These are phyloP conservation scores for Epistrophe grossulariae DNA, from an alignment of 2,888 invertebrate genomes.

Conservation along the genomic window DNA sequence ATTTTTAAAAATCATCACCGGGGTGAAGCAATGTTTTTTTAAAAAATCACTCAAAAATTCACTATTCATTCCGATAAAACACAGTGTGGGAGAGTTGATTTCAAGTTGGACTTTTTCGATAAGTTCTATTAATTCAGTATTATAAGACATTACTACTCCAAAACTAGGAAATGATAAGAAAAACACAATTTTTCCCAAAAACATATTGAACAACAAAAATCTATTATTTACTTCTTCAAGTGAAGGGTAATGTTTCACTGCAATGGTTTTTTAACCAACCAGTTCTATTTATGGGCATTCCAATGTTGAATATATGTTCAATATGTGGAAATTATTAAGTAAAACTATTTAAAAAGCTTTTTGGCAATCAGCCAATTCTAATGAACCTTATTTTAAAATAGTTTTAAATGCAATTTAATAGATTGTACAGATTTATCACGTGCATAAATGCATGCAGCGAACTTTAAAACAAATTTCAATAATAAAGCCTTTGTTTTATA, in stretches of 20 bases:
- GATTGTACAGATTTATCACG: too few species aligned
- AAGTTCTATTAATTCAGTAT: neutral
- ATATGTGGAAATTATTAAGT: neutral
- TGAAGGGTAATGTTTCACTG: neutral
- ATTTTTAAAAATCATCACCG: neutral
- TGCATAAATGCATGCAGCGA: too few species aligned
- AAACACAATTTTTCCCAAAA: neutral
- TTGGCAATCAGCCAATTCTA: neutral
- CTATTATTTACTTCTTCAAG: neutral
- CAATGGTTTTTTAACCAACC: neutral
- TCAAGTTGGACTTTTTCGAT: constrained; percentile 32
- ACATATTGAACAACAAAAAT: neutral
- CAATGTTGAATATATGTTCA: too few species aligned
- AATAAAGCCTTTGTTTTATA: too few species aligned
- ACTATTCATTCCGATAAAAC: constrained; percentile 6
- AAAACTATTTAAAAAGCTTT: too few species aligned
- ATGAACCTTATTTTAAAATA: too few species aligned
- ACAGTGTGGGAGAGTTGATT: constrained; percentile 1
- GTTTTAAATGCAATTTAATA: neutral
- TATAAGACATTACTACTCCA: neutral
- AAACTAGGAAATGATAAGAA: neutral
- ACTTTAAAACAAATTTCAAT: too few species aligned
- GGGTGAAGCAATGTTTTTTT: neutral
- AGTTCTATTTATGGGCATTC: too few species aligned
- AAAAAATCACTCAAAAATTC: constrained; percentile 18